Percentiles rank a stretch among this genome's conserved stretches.
These are phyloP conservation scores for Tubulanus polymorphus DNA, from an alignment of 2,888 invertebrate genomes.

Conservation along the genomic window DNA sequence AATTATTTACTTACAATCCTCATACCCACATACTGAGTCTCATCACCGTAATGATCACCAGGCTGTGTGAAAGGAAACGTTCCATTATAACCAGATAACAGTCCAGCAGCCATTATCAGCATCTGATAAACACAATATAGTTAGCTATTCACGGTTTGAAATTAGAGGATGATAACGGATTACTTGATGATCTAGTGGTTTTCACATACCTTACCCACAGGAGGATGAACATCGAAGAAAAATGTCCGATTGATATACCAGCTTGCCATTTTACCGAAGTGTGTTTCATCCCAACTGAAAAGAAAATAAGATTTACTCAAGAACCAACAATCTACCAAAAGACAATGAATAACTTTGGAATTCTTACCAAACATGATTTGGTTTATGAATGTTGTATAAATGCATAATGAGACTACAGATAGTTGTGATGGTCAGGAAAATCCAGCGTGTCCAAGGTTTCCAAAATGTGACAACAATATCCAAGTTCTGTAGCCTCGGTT, in stretches of 20 bases:
- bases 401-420: not conserved
- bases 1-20: constrained; percentile 56
- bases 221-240: constrained; percentile 98
- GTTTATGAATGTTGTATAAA: constrained; percentile 83
- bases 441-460: too few species aligned
- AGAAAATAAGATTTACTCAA: constrained; percentile 6
- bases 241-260: constrained; percentile 97
- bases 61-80: constrained; percentile 92
- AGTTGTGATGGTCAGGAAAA: too few species aligned
- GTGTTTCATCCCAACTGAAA: constrained; percentile 77
- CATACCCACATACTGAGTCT: constrained; percentile 87
- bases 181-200: not conserved
- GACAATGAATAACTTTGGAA: not conserved
- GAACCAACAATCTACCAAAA: not conserved
- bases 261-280: constrained; percentile 98
- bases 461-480: too few species aligned
- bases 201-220: constrained; percentile 79
- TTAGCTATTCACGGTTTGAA: not conserved
- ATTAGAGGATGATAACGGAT: not conserved
- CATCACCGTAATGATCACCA: constrained; percentile 87
- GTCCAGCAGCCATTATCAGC: constrained; percentile 88
- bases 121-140: constrained; percentile 63
- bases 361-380: constrained; percentile 87
- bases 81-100: constrained; percentile 89
- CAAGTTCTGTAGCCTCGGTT: too few species aligned